Conservation (phyloP, 2,797 vertebrate species). For the Anguilla anguilla region DNA sequence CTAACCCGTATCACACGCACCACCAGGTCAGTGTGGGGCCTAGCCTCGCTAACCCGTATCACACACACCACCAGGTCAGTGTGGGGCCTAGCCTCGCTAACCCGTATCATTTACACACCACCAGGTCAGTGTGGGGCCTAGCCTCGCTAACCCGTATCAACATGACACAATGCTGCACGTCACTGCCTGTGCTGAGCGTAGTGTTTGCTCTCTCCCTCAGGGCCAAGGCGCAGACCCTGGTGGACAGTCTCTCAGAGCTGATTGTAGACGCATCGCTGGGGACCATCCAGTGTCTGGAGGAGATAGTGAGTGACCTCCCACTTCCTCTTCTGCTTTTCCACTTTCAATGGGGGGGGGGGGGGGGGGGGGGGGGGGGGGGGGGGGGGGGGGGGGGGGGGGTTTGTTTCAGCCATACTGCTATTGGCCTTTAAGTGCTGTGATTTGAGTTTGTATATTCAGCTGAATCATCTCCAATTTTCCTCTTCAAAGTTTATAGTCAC, state of each 20-base stretch:
- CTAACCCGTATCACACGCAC: no score
- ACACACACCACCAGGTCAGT: no score
- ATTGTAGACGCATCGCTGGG: constrained; percentile 86
- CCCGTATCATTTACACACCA: no score
- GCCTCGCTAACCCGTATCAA: no score
- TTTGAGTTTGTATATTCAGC: background rate
- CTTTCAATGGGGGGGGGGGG: background rate
- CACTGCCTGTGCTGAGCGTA: background rate
- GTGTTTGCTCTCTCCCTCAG: constrained; percentile 57
- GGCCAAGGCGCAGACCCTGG: constrained; percentile 81
- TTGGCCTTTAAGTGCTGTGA: background rate
- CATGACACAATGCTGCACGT: no score
- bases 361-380: no score
- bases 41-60: no score
- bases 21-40: no score
- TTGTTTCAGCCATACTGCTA: background rate
- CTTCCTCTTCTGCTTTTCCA: background rate
- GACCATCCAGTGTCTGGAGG: constrained; percentile 89
- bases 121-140: no score
- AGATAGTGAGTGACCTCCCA: constrained; percentile 83
- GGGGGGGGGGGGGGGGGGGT: no score
- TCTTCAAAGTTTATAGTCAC: background rate
- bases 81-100: no score
- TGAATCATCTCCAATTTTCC: background rate
- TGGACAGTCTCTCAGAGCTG: constrained; percentile 86